Evolutionary conservation across 2,888 invertebrate species (phyloP), one percentile per base, ranked within the genome.

Genomic region (Caradrina kadenii): DNA sequence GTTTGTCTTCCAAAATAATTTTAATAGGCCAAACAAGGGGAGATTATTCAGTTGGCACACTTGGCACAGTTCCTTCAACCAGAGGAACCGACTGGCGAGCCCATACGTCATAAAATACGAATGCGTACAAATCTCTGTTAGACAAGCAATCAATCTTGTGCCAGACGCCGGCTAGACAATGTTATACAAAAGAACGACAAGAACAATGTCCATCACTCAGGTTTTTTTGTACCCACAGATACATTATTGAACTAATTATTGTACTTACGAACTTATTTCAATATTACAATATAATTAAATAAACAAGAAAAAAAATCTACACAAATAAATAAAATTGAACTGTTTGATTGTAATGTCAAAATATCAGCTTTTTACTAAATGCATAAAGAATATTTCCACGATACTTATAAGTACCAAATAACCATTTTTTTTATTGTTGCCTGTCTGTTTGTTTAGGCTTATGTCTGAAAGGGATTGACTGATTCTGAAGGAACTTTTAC

Each of bases 111-210:
- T 49, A 39, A 68, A 69, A 69, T 19, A 21, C 59, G 54, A 64
- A 42, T 63, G 48, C 63, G 53, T 35, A 22, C 59, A 52, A 59
- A 60, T 63, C 49, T 56, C 60, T 77, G 73, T 73, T 52, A 52
- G 69, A 65, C 59, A 13, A 63, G 58, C 73, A 2, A 77, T 73
- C 62, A 77, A 73, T 77, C 73, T 73, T 61, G 3, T 10, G 21
- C 55, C 58, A 77, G 77, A 77, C 77, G 64, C 7, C 2, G 3
- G 42, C 31, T 65, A 69, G 77, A 73, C 73, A 35, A n/a, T 53
- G 19, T 42, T 42, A 19, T 50, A 31, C 13, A 52, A 69, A 65
- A 62, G n/a, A 73, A 63, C 54, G 52, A 31, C 59, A 26, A 45
- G 42, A 65, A 60, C 19, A 50, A 48, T 22, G 55, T 62, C 3